Evolutionary conservation across 1,140 invertebrate species (phyloP), one percentile per base, ranked within the genome.

Genomic region (Cotesia vestalis): DNA sequence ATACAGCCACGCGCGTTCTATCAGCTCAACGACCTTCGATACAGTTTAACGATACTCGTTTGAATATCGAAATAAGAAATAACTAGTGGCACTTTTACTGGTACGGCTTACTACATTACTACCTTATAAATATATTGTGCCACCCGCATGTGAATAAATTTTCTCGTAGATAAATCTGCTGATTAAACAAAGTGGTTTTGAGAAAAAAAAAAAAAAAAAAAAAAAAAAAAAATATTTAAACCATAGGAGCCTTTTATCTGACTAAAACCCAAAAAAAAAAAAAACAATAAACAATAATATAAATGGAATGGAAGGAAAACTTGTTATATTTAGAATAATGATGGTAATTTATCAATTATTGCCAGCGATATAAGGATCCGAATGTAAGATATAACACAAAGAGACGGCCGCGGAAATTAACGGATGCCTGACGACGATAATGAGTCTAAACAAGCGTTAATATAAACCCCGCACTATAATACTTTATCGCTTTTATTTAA

Each of bases 11-110:
- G 27, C 14, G 35, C 51, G 53, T 53, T 67, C 66, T 67, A 53
- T 67, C 51, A 55, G 66, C 66, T 55, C 66, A 68, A 68, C 14
- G 55, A 59, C 66, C 66, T 68, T 68, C 66, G 55, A 68, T 68
- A 68, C 35, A 17, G 35, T 59, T 68, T 68, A 40, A 66, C 64
- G 66, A 66, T 46, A 66, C 38, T 55, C 0, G 34, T 55, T 55
- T 17, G n/a, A 68, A 68, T 46, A 59, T 68, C 17, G 27, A 57
- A 57, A 2, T 27, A 27, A 27, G 27, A 57, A 57, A 46, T 46
- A 46, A 52, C 40, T 17, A 62, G 11, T 59, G 27, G 5, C 59
- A 12, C 14, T 51, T 62, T 62, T 14, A 60, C 53, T 55, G 12
- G 27, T 27, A 27, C 27, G 27, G 27, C 27, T 27, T 27, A 27